These are phyloP conservation scores for Drosophila sucinea DNA, from an alignment of 1,140 invertebrate genomes.

Conservation along the genomic window DNA sequence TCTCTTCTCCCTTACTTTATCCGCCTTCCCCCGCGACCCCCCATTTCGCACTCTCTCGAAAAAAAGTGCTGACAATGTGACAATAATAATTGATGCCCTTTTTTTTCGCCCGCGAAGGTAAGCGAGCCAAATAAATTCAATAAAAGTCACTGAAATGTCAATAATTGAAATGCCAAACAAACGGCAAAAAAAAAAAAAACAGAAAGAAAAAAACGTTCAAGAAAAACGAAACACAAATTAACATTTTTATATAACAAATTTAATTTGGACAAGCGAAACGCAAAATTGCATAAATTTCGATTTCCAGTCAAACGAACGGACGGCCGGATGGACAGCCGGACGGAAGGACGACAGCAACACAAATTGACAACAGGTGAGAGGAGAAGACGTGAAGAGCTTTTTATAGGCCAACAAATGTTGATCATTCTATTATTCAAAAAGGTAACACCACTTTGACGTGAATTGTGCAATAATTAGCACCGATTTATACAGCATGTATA, in stretches of 20 bases:
- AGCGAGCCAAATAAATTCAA: slow-evolving; percentile 63
- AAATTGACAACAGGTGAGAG: slow-evolving; percentile 19
- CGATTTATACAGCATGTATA: slow-evolving; percentile 7
- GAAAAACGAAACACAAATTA: slow-evolving; percentile 46
- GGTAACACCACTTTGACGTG: slow-evolving; percentile 33
- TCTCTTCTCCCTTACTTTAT: background rate
- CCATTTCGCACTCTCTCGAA: background rate
- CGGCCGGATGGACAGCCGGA: slow-evolving; percentile 12
- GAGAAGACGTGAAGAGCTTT: slow-evolving; percentile 25
- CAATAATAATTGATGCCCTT: slow-evolving; percentile 54
- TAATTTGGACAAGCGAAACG: slow-evolving; percentile 54
- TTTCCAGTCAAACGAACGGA: slow-evolving; percentile 28
- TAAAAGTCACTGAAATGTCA: slow-evolving; percentile 71
- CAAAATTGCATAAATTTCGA: slow-evolving; percentile 56
- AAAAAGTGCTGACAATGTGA: slow-evolving; percentile 47
- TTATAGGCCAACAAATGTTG: slow-evolving; percentile 29
- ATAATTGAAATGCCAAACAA: slow-evolving; percentile 63
- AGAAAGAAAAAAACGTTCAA: slow-evolving; percentile 10
- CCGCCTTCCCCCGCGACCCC: too few relatives aligned
- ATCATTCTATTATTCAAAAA: slow-evolving; percentile 32
- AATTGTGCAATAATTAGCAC: slow-evolving; percentile 45
- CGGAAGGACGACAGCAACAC: slow-evolving; percentile 22
- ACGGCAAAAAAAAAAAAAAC: slow-evolving; percentile 27
- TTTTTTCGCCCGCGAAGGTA: slow-evolving; percentile 9
- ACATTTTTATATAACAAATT: slow-evolving; percentile 73